These are phyloP conservation scores for Oenanthe oenanthe DNA, from an alignment of 2,113 vertebrate species.

Conservation along the genomic window DNA sequence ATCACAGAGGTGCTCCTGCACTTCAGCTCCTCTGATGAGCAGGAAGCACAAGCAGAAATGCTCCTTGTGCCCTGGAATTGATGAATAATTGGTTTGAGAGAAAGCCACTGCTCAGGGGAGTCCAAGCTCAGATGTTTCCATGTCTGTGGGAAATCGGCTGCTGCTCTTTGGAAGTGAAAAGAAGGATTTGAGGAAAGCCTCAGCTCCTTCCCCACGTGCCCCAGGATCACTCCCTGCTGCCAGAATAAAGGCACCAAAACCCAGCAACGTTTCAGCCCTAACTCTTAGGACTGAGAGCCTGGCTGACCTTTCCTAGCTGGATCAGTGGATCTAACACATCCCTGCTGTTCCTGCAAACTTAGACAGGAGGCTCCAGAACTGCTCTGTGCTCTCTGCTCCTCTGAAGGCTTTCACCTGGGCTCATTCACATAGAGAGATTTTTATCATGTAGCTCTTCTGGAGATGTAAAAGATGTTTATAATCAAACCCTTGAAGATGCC, in stretches of 20 bases:
- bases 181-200: not conserved
- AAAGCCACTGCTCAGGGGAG: not conserved
- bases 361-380: not conserved
- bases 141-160: not conserved
- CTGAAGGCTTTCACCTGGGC: not conserved
- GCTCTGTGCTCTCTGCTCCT: not conserved
- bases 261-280: not conserved
- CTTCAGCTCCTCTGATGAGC: not conserved
- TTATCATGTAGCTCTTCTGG: not conserved
- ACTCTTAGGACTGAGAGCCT: not conserved
- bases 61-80: not conserved
- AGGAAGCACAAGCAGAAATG: not conserved
- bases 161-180: not conserved
- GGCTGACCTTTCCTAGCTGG: not conserved
- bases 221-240: not conserved
- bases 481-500: not conserved
- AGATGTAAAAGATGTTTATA: not conserved
- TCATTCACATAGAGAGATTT: not conserved
- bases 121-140: not conserved
- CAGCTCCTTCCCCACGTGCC: accelerated
- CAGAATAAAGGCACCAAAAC: not conserved
- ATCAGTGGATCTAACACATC: not conserved
- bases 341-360: not conserved
- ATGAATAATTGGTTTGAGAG: not conserved
- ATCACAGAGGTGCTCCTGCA: not conserved